Evolutionary conservation across 2,113 vertebrate genomes (phyloP), one percentile per base, ranked within the genome.

Genomic region (Mungos mungo): DNA sequence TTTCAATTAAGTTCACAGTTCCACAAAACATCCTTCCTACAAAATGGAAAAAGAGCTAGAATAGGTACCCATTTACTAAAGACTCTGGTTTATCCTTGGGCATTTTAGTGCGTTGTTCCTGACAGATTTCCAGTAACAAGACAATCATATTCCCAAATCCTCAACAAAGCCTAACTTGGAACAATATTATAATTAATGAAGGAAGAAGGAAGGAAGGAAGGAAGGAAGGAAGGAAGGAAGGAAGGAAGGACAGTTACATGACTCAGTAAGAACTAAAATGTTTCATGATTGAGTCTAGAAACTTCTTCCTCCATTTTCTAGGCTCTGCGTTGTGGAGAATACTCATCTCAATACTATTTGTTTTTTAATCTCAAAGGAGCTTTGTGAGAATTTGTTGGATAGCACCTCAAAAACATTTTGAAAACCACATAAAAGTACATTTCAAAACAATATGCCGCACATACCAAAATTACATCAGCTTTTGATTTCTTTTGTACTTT

Each of bases 1-100:
- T 90, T 96, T 97, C 96, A 96, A 88, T 98, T 98, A 96, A 23
- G 50, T 77, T 65, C 84, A 77, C 31, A 45, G 57, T 65, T 82
- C 65, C 38, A 96, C 68, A 90, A 74, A 93, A 92, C 81, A 84
- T 5, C 86, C 80, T 96, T 33, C 72, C 57, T 74, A 69, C 33
- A 47, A 93, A 81, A 92, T 33, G 77, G 72, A 35, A 80, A 84
- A 91, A 95, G 69, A 81, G 14, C 74, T 95, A 84, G 50, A 94
- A 35, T 60, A 87, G 79, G 65, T 63, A 91, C 45, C 71, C 82
- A 27, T 31, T 95, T 95, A 79, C 81, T 83, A 69, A 97, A 71
- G 82, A 95, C 21, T 33, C 79, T 69, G 60, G 90, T 76, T 96
- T 93, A 92, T 94, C 79, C 54, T 76, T 80, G 29, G 33, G 12